Conservation (phyloP, 2,888 invertebrate genomes). For the Sphinx pinastri region DNA sequence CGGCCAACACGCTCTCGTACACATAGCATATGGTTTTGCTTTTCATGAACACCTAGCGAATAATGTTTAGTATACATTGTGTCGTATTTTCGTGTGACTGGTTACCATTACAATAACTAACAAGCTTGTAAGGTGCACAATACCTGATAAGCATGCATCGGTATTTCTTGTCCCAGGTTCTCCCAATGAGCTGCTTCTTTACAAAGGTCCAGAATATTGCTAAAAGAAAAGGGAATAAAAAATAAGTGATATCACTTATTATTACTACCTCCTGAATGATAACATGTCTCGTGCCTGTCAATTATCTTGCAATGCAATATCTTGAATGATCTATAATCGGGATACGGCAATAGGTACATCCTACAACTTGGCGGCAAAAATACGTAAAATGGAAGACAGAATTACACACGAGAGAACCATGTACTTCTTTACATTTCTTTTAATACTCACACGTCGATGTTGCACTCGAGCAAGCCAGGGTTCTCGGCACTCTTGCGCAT, state of each 20-base stretch:
- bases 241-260: not conserved
- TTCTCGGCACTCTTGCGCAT: slow-evolving; percentile 87
- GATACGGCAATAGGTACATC: not conserved
- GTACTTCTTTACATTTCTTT: not conserved
- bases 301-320: too few relatives aligned
- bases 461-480: slow-evolving; percentile 89
- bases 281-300: too few relatives aligned
- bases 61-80: too few relatives aligned
- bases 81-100: not conserved
- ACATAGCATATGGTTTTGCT: slow-evolving; percentile 84
- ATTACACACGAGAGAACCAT: too few relatives aligned
- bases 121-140: not conserved
- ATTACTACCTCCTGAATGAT: too few relatives aligned
- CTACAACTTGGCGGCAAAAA: not conserved
- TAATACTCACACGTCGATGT: slow-evolving; percentile 87
- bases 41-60: slow-evolving; percentile 83
- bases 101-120: not conserved
- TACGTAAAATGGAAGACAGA: too few relatives aligned
- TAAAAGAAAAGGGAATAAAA: slow-evolving; percentile 44
- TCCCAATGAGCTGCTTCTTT: slow-evolving; percentile 90
- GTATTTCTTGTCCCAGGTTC: slow-evolving; percentile 87
- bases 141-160: slow-evolving; percentile 86
- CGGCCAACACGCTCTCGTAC: slow-evolving; percentile 88
- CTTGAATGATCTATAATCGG: too few relatives aligned
- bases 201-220: slow-evolving; percentile 87